These are phyloP conservation scores for Latrodectus geometricus DNA, from an alignment of 1,140 invertebrate genomes.

Conservation along the genomic window DNA sequence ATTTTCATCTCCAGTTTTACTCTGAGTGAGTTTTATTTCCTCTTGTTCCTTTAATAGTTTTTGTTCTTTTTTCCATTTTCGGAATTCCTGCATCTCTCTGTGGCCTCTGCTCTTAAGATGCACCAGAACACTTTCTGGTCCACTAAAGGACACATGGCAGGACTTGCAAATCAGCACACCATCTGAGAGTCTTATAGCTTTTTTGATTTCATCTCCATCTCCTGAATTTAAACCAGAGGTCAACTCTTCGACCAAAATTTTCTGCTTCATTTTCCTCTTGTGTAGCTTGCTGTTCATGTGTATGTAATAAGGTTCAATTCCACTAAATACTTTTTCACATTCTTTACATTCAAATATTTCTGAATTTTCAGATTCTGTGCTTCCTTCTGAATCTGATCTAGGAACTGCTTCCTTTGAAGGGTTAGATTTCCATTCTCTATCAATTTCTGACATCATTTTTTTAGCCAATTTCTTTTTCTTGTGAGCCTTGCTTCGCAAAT, in stretches of 20 bases:
- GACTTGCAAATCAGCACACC: not conserved
- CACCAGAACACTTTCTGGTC: not conserved
- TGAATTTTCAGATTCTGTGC: not conserved
- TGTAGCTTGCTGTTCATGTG: constrained; percentile 1
- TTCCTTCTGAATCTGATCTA: not conserved
- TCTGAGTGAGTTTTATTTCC: too few species aligned
- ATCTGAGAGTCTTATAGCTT: not conserved
- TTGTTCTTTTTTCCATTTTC: not conserved
- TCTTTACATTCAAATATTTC: not conserved
- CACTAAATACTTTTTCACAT: not conserved
- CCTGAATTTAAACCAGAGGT: not conserved
- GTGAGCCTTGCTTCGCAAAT: not conserved
- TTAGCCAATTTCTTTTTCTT: not conserved
- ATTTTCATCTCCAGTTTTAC: too few species aligned
- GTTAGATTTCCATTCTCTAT: not conserved
- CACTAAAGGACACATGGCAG: not conserved
- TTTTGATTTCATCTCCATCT: not conserved
- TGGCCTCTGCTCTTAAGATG: not conserved
- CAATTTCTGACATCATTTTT: not conserved
- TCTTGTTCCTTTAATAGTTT: not conserved
- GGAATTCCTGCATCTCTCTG: not conserved
- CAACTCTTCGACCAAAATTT: not conserved
- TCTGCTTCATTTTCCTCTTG: not conserved
- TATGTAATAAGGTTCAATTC: not conserved
- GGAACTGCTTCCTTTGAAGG: not conserved